Percentiles rank a stretch among this genome's conserved stretches.
Conservation (phyloP, 2,888 invertebrate species). For the Rhingia campestris region DNA sequence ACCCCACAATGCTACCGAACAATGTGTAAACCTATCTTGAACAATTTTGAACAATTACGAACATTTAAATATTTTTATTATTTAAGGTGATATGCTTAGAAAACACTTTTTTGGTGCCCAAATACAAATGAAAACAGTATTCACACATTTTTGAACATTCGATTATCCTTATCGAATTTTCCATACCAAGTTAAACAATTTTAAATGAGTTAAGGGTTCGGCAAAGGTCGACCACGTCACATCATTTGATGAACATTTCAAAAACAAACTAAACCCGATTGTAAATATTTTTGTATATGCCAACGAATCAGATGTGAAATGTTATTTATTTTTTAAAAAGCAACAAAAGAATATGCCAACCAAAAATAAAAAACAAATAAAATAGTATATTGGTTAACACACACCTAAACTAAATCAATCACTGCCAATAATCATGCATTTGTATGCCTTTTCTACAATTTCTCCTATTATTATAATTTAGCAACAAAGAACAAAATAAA, state of each 20-base stretch:
- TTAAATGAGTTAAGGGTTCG: neutral
- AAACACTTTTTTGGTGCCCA: too few species aligned
- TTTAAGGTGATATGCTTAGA: too few species aligned
- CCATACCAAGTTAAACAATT: neutral
- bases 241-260: neutral
- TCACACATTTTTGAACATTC: neutral
- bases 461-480: conserved; percentile 32
- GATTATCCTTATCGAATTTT: neutral
- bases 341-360: conserved; percentile 54
- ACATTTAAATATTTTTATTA: too few species aligned
- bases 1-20: neutral
- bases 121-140: too few species aligned
- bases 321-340: neutral
- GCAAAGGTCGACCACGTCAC: neutral
- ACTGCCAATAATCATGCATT: conserved; percentile 70
- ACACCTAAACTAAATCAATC: conserved; percentile 47
- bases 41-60: neutral
- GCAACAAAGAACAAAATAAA: conserved; percentile 45
- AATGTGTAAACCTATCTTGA: neutral
- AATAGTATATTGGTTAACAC: conserved; percentile 1
- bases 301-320: neutral
- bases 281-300: conserved; percentile 5
- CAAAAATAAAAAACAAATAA: conserved; percentile 10
- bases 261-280: neutral
- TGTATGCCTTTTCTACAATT: conserved; percentile 54